These are phyloP conservation scores for Microtus oregoni DNA, from an alignment of 2,113 vertebrate genomes.

Conservation along the genomic window DNA sequence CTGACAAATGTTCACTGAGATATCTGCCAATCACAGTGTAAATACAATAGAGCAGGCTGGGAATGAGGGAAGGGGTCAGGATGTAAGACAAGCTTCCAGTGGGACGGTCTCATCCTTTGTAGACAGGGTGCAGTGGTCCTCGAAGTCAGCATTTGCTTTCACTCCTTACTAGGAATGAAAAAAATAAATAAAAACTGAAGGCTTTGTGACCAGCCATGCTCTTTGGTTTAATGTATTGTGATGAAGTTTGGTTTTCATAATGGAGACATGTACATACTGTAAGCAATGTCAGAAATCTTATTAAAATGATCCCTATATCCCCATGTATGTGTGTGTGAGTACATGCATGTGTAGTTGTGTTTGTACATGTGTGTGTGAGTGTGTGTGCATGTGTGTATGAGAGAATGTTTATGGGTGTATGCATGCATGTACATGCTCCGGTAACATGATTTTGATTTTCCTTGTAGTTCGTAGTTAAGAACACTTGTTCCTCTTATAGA, in stretches of 20 bases:
- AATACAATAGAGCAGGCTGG: no score
- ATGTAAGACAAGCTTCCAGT: neutral
- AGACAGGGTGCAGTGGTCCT: accelerated
- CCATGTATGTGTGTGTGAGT: neutral
- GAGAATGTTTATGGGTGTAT: neutral
- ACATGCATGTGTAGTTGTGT: neutral
- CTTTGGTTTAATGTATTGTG: neutral
- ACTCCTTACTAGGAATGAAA: neutral
- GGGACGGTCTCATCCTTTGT: neutral
- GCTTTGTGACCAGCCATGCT: neutral
- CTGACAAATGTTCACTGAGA: neutral
- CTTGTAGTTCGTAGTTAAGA: neutral
- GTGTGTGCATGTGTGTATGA: neutral
- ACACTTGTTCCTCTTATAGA: neutral
- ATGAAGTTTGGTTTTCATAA: neutral
- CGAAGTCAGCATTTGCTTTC: neutral
- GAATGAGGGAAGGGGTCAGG: neutral
- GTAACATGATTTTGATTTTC: neutral
- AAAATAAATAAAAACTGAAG: neutral
- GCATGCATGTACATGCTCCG: neutral
- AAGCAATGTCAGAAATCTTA: neutral
- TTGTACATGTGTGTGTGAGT: neutral
- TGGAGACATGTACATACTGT: neutral
- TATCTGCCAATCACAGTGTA: neutral
- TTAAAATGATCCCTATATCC: neutral